These are phyloP conservation scores for Australoheros facetus DNA, from an alignment of 2,797 vertebrate species.

Conservation along the genomic window DNA sequence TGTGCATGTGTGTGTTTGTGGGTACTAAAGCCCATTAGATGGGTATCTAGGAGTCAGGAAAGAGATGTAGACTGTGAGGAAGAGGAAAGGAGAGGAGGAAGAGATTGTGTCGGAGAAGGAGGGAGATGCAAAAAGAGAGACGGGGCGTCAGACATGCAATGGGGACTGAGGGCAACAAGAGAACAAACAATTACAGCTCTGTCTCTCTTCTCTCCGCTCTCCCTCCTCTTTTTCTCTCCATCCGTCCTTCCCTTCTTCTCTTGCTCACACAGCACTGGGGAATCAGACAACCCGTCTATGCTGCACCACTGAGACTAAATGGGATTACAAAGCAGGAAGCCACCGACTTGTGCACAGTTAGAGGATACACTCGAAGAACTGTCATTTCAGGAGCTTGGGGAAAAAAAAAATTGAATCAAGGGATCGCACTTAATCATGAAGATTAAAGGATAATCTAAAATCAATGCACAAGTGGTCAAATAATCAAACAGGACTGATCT, in stretches of 20 bases:
- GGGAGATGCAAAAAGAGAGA: slow-evolving; percentile 18
- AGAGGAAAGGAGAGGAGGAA: slow-evolving; percentile 12
- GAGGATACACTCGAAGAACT: not conserved
- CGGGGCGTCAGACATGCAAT: slow-evolving; percentile 65
- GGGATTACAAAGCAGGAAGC: slow-evolving; percentile 32
- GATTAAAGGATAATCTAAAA: not conserved
- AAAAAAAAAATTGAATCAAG: not conserved
- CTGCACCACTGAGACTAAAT: slow-evolving; percentile 17
- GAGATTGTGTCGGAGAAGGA: slow-evolving; percentile 17
- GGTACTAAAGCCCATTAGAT: slow-evolving; percentile 29
- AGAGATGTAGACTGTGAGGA: slow-evolving; percentile 19
- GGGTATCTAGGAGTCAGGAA: slow-evolving; percentile 41
- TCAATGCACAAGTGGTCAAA: not conserved
- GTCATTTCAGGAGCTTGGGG: not conserved
- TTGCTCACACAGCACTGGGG: slow-evolving; percentile 13
- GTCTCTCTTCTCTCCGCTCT: slow-evolving; percentile 28
- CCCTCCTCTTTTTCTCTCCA: not conserved
- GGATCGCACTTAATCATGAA: not conserved
- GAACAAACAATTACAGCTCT: slow-evolving; percentile 72
- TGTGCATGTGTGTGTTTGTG: not conserved
- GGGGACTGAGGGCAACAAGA: slow-evolving; percentile 60
- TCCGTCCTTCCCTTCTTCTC: slow-evolving; percentile 34
- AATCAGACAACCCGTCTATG: slow-evolving; percentile 37
- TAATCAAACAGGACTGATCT: not conserved
- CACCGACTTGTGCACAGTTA: not conserved